Evolutionary conservation across 2,797 vertebrate species (phyloP).

Genomic region (Sparus aurata): DNA sequence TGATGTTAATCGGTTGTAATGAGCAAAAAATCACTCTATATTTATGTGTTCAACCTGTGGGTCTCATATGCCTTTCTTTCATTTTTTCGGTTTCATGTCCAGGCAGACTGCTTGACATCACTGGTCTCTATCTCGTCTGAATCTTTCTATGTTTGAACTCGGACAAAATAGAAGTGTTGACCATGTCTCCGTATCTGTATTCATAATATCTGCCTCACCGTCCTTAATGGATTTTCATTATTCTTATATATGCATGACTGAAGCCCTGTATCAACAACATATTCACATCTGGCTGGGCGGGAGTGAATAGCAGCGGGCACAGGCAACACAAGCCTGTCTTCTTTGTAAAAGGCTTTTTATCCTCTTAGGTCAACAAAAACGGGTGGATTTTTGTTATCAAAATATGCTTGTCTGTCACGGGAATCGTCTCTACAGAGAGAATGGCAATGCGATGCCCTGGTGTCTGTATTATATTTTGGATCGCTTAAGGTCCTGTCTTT

Average conservation of each 20-base stretch:
- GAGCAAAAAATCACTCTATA: not conserved
- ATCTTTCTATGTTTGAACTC: not conserved
- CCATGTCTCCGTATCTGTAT: not conserved
- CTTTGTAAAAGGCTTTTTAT: slow-evolving; percentile 27
- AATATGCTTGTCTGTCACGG: not conserved
- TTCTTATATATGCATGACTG: not conserved
- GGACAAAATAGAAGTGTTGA: not conserved
- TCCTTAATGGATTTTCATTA: slow-evolving; percentile 11
- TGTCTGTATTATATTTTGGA: not conserved
- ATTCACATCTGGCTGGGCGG: not conserved
- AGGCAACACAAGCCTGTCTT: not conserved
- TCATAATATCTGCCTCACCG: not conserved
- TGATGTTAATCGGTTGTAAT: no score
- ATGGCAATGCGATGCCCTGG: not conserved
- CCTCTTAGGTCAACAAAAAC: slow-evolving; percentile 13
- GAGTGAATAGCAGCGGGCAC: not conserved
- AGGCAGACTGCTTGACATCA: not conserved
- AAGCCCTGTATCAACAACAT: not conserved
- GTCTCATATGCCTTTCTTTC: not conserved
- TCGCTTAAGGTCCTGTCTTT: no score
- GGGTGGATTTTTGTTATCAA: not conserved
- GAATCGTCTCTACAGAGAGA: not conserved
- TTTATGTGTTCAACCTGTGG: not conserved
- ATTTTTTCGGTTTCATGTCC: not conserved
- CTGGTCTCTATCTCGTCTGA: not conserved